Evolutionary conservation across 1,140 invertebrate species (phyloP).

Genomic region (Trachymyrmex septentrionalis): DNA sequence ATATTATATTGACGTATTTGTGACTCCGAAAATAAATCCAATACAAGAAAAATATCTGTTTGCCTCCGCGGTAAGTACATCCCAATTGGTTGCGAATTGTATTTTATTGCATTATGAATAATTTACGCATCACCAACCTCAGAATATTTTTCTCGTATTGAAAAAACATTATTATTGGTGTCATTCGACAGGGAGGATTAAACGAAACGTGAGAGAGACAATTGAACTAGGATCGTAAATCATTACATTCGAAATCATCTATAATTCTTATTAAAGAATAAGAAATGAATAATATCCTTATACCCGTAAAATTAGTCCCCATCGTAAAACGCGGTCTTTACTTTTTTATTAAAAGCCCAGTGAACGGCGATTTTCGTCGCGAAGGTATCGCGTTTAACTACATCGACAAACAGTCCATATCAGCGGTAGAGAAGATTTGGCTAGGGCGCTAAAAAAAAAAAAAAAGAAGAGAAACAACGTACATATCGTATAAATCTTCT

Average conservation of each 20-base stretch:
- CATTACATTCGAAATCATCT: neutral
- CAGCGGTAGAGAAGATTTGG: neutral
- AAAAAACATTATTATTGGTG: neutral
- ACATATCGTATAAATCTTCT: slow-evolving; percentile 50
- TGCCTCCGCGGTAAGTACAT: too few species aligned
- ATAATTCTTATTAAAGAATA: neutral
- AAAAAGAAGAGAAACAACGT: neutral
- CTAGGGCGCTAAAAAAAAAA: neutral
- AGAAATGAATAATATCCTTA: too few species aligned
- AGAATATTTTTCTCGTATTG: too few species aligned
- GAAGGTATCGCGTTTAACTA: slow-evolving; percentile 32
- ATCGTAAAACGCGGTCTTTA: neutral
- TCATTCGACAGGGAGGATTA: neutral
- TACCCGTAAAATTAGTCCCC: neutral
- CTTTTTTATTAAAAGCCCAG: too few species aligned
- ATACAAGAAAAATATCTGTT: too few species aligned
- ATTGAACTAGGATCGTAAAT: neutral
- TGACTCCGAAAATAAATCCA: too few species aligned
- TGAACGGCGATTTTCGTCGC: neutral
- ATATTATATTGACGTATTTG: too few species aligned
- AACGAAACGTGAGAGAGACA: neutral
- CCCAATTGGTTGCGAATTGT: too few species aligned
- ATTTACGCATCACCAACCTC: too few species aligned
- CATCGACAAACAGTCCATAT: neutral
- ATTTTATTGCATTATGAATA: too few species aligned